Conservation (phyloP, 2,113 vertebrate species). For the Cyphomyrus plagiostoma region DNA sequence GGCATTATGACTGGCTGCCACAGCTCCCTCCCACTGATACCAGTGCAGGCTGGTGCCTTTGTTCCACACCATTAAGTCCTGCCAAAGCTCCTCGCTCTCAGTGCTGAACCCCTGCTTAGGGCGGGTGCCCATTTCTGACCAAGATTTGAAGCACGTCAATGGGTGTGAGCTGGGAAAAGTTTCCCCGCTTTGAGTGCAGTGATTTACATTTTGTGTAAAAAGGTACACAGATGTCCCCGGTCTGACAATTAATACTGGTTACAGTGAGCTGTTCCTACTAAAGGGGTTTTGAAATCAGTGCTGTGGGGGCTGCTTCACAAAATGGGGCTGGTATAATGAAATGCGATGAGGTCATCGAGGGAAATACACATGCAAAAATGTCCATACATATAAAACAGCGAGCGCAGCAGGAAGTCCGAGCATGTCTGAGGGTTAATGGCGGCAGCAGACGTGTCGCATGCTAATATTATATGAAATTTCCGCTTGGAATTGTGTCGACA, state of each 20-base stretch:
- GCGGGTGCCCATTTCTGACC: neutral
- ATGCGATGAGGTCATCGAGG: neutral
- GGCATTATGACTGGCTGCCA: constrained; percentile 25
- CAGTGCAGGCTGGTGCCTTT: constrained; percentile 26
- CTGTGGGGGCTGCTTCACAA: neutral
- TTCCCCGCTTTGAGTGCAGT: neutral
- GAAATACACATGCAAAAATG: neutral
- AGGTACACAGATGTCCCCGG: neutral
- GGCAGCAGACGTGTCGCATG: neutral
- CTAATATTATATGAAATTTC: neutral
- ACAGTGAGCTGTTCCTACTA: neutral
- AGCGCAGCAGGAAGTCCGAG: neutral
- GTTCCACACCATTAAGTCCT: constrained; percentile 40
- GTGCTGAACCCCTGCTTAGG: neutral
- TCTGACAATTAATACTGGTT: neutral
- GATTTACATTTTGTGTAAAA: neutral
- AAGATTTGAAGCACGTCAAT: neutral
- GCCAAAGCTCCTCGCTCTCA: constrained; percentile 21
- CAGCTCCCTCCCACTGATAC: constrained; percentile 31
- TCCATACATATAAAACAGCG: neutral
- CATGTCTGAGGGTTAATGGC: neutral
- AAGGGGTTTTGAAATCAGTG: neutral
- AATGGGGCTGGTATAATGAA: neutral
- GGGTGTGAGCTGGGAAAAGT: neutral
- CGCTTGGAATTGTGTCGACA: neutral